These are phyloP conservation scores for Tenrec ecaudatus DNA, from an alignment of 2,113 vertebrate genomes.

Conservation along the genomic window DNA sequence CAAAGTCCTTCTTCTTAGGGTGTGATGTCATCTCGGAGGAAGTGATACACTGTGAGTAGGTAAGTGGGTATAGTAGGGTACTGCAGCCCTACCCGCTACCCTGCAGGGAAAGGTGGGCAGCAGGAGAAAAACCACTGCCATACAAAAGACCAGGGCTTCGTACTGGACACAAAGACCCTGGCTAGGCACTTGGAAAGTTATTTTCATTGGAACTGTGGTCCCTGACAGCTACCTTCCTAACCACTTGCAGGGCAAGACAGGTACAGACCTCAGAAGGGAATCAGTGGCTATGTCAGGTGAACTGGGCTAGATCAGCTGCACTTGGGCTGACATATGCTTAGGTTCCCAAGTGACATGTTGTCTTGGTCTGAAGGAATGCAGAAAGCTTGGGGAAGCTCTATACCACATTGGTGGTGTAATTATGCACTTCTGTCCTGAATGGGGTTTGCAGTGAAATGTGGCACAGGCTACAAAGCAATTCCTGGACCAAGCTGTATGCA, in stretches of 20 bases:
- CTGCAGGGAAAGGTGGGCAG: not conserved
- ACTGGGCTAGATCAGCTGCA: not conserved
- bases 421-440: not conserved
- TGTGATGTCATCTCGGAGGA: not conserved
- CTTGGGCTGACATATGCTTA: not conserved
- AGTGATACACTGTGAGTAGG: not conserved
- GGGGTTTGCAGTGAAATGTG: constrained; percentile 6
- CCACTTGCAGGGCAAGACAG: not conserved
- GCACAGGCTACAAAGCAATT: not conserved
- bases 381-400: not conserved
- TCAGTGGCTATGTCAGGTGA: not conserved
- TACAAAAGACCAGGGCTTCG: not conserved
- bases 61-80: not conserved
- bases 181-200: constrained; percentile 64
- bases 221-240: not conserved
- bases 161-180: constrained; percentile 6
- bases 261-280: not conserved
- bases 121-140: not conserved
- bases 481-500: not conserved
- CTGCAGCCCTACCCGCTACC: not conserved
- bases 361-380: not conserved
- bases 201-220: not conserved
- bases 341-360: not conserved
- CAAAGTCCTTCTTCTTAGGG: not conserved
- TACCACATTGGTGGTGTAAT: not conserved